phyloP scores from a whole-genome alignment of 2,888 invertebrate genomes.

The Clanis bilineata region DNA sequence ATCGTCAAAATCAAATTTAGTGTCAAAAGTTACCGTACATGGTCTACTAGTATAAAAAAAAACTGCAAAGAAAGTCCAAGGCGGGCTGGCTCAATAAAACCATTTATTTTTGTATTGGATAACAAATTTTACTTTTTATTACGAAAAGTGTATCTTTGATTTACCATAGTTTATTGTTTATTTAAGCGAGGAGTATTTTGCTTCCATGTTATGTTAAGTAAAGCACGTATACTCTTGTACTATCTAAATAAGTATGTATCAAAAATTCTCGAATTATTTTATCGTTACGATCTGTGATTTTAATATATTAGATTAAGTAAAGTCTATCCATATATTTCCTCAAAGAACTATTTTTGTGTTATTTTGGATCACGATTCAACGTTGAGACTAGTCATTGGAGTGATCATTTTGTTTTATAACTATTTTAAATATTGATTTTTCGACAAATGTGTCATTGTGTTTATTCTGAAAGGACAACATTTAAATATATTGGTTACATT shows the following conservation, averaged over 20 bases:
- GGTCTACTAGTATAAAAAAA: no score
- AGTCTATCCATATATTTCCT: neutral
- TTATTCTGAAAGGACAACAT: neutral
- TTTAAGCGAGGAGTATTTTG: neutral
- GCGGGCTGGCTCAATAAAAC: no score
- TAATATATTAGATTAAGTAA: neutral
- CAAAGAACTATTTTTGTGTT: neutral
- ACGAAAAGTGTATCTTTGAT: neutral
- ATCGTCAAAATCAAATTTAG: no score
- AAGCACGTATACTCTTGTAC: neutral
- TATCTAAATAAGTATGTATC: neutral
- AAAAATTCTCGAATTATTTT: slow-evolving; percentile 1
- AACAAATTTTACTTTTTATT: neutral
- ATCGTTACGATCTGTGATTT: slow-evolving; percentile 6
- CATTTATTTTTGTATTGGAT: neutral
- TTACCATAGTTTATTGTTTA: neutral
- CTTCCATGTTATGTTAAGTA: neutral
- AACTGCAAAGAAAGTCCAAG: no score
- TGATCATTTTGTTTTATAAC: neutral
- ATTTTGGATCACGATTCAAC: neutral
- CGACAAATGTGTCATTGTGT: neutral
- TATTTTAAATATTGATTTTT: neutral
- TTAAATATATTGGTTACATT: neutral
- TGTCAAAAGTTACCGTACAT: no score
- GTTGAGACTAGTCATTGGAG: slow-evolving; percentile 2